Conservation (phyloP, 1,140 invertebrate genomes). For the Pseudomyrmex gracilis region DNA sequence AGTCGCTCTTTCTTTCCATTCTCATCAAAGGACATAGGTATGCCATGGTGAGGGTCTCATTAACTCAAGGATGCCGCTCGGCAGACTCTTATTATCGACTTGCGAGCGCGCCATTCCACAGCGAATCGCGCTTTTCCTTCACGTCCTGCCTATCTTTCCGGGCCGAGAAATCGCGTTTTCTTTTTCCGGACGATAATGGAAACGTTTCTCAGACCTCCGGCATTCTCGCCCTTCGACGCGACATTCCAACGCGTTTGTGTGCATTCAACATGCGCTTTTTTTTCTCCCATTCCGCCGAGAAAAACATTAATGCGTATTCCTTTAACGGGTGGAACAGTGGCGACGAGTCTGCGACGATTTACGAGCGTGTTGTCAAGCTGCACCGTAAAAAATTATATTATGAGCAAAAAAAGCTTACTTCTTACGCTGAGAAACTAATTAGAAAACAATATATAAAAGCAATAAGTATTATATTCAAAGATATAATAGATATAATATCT, state of each 20-base stretch:
- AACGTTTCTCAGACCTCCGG: constrained; percentile 42
- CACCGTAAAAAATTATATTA: constrained; percentile 23
- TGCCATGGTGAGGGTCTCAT: constrained; percentile 52
- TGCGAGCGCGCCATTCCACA: constrained; percentile 45
- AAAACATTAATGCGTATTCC: constrained; percentile 15
- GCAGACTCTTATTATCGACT: constrained; percentile 57
- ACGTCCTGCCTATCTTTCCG: constrained; percentile 25
- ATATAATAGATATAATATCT: not conserved
- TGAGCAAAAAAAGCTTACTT: not conserved
- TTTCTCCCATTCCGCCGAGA: not conserved
- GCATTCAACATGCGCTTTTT: not conserved
- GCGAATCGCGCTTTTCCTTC: constrained; percentile 41
- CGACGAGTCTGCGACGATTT: constrained; percentile 23
- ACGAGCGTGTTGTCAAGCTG: not conserved
- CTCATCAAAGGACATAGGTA: constrained; percentile 10
- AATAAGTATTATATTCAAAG: not conserved
- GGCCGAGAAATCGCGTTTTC: constrained; percentile 28
- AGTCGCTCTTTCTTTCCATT: constrained; percentile 33
- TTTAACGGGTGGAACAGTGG: constrained; percentile 8
- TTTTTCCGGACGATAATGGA: constrained; percentile 51
- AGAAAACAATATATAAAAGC: too few relatives aligned
- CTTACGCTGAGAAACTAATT: not conserved
- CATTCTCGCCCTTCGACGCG: constrained; percentile 35
- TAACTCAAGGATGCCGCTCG: constrained; percentile 58
- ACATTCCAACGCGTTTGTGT: constrained; percentile 17